phyloP scores from a whole-genome alignment of 2,113 vertebrate species.

The Potamarius usumacintae region DNA sequence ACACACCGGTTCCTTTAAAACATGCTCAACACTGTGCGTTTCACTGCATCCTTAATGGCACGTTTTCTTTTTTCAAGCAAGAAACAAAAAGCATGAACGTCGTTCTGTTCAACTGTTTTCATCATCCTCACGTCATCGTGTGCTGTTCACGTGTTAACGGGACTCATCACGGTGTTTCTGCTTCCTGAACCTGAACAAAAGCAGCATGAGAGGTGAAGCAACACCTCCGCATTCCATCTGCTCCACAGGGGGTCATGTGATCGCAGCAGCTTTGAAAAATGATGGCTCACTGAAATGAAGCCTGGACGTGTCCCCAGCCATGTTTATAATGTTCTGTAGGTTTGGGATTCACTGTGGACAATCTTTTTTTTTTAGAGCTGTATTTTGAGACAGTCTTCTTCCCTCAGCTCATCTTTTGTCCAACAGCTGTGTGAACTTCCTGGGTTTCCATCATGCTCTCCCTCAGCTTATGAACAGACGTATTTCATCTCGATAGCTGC shows the following conservation, averaged over 20 bases:
- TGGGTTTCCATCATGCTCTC: constrained; percentile 4
- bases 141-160: neutral
- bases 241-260: neutral
- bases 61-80: neutral
- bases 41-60: neutral
- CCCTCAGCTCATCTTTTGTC: neutral
- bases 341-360: neutral
- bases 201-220: neutral
- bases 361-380: neutral
- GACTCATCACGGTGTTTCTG: neutral
- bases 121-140: neutral
- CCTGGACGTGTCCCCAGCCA: neutral
- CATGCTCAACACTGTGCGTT: neutral
- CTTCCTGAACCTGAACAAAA: neutral
- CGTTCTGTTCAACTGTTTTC: neutral
- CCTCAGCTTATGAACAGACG: neutral
- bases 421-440: constrained; percentile 5
- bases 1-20: too few species aligned
- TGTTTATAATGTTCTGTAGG: neutral
- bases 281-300: neutral
- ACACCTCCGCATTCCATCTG: neutral
- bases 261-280: neutral
- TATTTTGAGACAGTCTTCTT: neutral
- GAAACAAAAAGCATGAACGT: neutral
- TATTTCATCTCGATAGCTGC: neutral